These are phyloP conservation scores for Denticeps clupeoides DNA, from an alignment of 2,797 vertebrate genomes.

Conservation along the genomic window DNA sequence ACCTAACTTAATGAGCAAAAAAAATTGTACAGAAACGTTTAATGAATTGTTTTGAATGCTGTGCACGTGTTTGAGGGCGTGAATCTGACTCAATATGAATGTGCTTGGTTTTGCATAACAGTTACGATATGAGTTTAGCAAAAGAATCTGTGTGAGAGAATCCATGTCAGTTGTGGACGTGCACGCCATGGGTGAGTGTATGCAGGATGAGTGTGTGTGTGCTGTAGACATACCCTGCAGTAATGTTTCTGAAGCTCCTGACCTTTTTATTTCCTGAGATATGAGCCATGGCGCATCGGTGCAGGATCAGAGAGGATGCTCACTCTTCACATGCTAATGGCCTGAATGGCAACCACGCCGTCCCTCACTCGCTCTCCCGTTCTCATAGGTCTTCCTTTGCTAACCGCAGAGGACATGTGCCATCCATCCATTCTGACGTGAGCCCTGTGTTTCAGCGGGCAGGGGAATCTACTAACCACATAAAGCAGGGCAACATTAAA, in stretches of 20 bases:
- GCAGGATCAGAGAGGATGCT: constrained; percentile 6
- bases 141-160: constrained; percentile 1
- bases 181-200: constrained; percentile 5
- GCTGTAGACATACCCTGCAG: neutral
- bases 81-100: too few species aligned
- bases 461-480: too few species aligned
- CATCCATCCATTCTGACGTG: too few species aligned
- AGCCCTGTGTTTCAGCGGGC: too few species aligned
- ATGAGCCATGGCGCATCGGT: constrained; percentile 19
- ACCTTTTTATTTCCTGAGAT: constrained; percentile 25
- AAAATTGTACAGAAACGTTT: too few species aligned
- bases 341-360: constrained; percentile 1
- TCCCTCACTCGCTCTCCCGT: neutral
- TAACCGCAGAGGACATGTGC: too few species aligned
- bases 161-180: neutral
- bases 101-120: too few species aligned
- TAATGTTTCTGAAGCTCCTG: constrained; percentile 22
- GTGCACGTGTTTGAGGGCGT: neutral
- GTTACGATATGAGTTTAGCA: too few species aligned
- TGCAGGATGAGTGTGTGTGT: constrained; percentile 11
- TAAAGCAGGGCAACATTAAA: too few species aligned
- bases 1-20: constrained; percentile 40
- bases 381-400: neutral
- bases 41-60: too few species aligned
- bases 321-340: constrained; percentile 16